Evolutionary conservation across 1,140 invertebrate species (phyloP), one percentile per base, ranked within the genome.

Genomic region (Cyphomyrmex costatus): DNA sequence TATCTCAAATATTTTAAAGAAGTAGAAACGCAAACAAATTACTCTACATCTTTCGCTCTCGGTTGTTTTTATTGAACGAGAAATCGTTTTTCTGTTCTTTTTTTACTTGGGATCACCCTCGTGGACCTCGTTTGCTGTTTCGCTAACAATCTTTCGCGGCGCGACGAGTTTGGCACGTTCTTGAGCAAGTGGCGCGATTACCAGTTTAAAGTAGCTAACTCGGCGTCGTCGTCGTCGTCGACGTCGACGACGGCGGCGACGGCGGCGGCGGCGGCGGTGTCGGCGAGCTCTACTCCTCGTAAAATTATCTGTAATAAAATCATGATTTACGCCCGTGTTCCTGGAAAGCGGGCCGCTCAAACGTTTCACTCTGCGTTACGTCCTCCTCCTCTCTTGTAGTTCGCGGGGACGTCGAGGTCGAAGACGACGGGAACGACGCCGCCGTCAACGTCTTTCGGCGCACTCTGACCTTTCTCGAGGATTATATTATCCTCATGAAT

Each of bases 301-400:
- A 92, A 93, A 93, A 93, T 93, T 93, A 93, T 93, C 93, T 87
- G 92, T 90, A 92, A 93, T 93, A 93, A 93, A 93, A 93, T 91
- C 90, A 83, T 93, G 93, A 93, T 93, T 93, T 93, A 93, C 90
- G 86, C 65, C 79, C 66, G 63, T 86, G 90, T 93, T 93, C 93
- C 83, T 89, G 89, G 92, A 93, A 93, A 93, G 87, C 88, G 83
- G 90, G 87, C 86, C 90, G 85, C 84, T 92, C 87, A 90, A 92
- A 88, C 88, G 85, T 77, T 87, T 27, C 77, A 42, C 85, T 88
- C 82, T 76, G 56, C 66, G 65, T 36, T 82, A 74, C 82, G 74
- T 30, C 60, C 61, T 21, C 51, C 46, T 83, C 27, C 68, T 42
- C 16, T 36, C 61, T 80, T n/a, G 65, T 66, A 58, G 61, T 36